Base-by-base conservation (phyloP, 2,113 vertebrate genomes). In the Sander vitreus region DNA sequence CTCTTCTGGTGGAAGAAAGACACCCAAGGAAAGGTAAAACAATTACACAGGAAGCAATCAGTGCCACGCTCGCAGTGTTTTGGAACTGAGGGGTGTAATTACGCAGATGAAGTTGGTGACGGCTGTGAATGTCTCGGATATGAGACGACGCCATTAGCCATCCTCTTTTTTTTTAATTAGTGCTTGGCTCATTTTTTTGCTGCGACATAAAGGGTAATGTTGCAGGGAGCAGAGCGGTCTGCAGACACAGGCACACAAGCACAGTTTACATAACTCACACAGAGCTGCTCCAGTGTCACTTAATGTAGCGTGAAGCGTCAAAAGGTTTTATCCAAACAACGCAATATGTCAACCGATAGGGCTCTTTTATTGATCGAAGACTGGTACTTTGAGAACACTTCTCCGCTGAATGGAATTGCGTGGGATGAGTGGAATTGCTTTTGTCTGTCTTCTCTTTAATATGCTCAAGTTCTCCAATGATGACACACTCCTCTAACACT, bases 41-140 rank as follows among this genome's bases (percentile, higher is more conserved):
- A 91, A 90, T 95, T 90, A 93, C 89, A 88, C 83, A 80, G 88
- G 91, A 91, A 85, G 91, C 90, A 92, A 94, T 95, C 93, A 94
- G 91, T 85, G 74, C 73, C 88, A 76, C 64, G 23, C 93, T 94
- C 88, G 92, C 86, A 88, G 85, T 81, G 90, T 90, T 89, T 92
- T 79, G 87, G 84, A 95, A 89, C 86, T 23, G 84, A 91, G 89
- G 83, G 78, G 78, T 85, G 90, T 94, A 94, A 96, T 95, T 94
- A 94, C 55, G 65, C 73, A 85, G 81, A 90, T 81, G 87, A 92
- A 90, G 88, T 92, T 89, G 89, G 88, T 87, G 91, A 90, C 54
- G 54, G 81, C 85, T 83, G 55, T 64, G 84, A 90, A 86, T 80
- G 83, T 81, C 64, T 85, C 63, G 23, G 80, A 70, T 80, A 85